phyloP scores from a whole-genome alignment of 2,113 vertebrate species.

The Tricholaema leucomelas region DNA sequence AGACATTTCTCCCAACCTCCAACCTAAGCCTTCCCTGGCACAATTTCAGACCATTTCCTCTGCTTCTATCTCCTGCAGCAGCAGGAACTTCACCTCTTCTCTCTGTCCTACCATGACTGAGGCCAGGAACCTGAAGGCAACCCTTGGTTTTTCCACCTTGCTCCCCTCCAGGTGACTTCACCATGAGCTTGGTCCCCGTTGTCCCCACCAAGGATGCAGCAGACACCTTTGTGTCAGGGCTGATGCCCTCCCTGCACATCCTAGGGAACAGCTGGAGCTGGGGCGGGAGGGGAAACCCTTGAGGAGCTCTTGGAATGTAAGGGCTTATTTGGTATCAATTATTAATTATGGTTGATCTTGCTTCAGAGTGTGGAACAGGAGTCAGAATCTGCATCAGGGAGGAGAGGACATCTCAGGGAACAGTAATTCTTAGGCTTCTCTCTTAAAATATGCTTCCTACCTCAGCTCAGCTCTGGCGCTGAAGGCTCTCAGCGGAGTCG shows the following conservation, averaged over 20 bases:
- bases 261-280: accelerated
- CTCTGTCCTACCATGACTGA: accelerated
- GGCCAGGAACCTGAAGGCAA: neutral
- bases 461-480: neutral
- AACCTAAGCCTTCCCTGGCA: too few relatives aligned
- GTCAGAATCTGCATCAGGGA: neutral
- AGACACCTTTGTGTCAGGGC: neutral
- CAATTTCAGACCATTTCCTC: too few relatives aligned
- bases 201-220: accelerated
- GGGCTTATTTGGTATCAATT: constrained; percentile 16
- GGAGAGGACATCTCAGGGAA: constrained; percentile 29
- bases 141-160: neutral
- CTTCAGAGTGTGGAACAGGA: constrained; percentile 44
- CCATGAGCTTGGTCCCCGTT: accelerated
- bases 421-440: constrained; percentile 9
- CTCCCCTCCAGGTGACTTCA: neutral
- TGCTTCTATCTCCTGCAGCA: accelerated
- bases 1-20: too few relatives aligned
- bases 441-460: constrained; percentile 36
- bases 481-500: neutral
- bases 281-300: neutral
- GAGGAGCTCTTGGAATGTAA: neutral
- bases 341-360: constrained; percentile 52
- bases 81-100: neutral
- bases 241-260: neutral